Conservation (phyloP, 2,113 vertebrate genomes). For the Varanus komodoensis region DNA sequence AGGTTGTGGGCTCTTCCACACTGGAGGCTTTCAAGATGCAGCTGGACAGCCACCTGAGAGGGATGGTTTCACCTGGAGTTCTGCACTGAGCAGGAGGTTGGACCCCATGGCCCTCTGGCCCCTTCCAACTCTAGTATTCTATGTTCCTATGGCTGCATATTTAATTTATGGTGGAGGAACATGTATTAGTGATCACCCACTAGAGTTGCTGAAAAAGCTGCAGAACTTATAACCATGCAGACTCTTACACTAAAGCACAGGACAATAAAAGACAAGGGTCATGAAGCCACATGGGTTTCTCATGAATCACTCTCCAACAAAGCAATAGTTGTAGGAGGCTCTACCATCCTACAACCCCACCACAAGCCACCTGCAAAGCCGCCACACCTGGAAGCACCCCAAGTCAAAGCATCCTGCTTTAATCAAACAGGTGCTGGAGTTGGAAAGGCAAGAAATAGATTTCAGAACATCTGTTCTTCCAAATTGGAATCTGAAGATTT, state of each 20-base stretch:
- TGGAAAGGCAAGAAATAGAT: constrained; percentile 2
- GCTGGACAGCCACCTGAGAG: too few species aligned
- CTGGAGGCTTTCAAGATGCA: too few species aligned
- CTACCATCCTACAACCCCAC: background rate
- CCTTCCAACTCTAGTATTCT: too few species aligned
- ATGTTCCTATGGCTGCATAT: constrained; percentile 5
- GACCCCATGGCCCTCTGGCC: too few species aligned
- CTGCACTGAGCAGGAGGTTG: too few species aligned
- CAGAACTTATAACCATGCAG: constrained; percentile 21
- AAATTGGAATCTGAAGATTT: background rate
- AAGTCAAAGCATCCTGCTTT: background rate
- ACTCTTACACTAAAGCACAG: constrained; percentile 16
- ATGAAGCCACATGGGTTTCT: constrained; percentile 32
- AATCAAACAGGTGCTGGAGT: constrained; percentile 7
- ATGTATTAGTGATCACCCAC: constrained; percentile 45
- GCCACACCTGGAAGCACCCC: background rate
- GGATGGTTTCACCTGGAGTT: too few species aligned
- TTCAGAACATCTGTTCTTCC: constrained; percentile 12
- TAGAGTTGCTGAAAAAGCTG: constrained; percentile 39
- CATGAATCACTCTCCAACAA: constrained; percentile 50
- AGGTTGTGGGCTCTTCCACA: too few species aligned
- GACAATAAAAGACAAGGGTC: constrained; percentile 17
- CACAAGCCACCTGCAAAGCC: background rate
- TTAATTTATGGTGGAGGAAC: constrained; percentile 42
- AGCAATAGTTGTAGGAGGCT: constrained; percentile 13